phyloP scores from a whole-genome alignment of 2,888 invertebrate species.

The Allolobophora icterica region DNA sequence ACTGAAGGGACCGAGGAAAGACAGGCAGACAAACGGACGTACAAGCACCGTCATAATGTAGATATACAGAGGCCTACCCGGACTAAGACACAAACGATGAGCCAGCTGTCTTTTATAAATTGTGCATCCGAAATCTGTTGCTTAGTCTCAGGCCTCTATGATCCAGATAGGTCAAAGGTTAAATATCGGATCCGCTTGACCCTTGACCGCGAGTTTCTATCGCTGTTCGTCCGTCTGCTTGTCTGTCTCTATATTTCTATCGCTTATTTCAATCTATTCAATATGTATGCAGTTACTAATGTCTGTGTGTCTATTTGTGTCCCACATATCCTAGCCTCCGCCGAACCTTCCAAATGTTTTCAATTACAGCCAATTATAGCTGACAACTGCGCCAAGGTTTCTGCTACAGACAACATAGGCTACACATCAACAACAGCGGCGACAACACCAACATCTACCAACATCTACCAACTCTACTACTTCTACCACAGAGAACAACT shows the following conservation, averaged over 20 bases:
- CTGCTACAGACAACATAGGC: not conserved
- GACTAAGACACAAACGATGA: too few species aligned
- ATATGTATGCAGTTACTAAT: not conserved
- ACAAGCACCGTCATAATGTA: not conserved
- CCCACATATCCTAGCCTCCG: not conserved
- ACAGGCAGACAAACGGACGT: not conserved
- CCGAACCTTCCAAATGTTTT: not conserved
- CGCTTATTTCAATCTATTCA: not conserved
- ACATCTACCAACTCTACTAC: too few species aligned
- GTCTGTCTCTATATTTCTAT: too few species aligned
- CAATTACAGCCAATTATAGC: conserved; percentile 1
- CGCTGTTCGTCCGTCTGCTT: too few species aligned
- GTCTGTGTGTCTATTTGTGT: not conserved
- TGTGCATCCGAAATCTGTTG: conserved; percentile 10
- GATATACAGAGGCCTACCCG: too few species aligned
- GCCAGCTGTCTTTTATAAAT: not conserved
- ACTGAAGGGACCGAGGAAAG: not conserved
- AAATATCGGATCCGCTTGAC: not conserved
- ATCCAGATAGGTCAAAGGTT: conserved; percentile 14
- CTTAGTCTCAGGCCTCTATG: not conserved
- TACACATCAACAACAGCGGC: too few species aligned
- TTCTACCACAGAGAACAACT: too few species aligned
- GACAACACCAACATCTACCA: too few species aligned
- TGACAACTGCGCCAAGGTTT: not conserved
- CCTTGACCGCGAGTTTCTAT: not conserved